Evolutionary conservation across 2,113 vertebrate genomes (phyloP), one percentile per base, ranked within the genome.

Genomic region (Lycocorax pyrrhopterus): DNA sequence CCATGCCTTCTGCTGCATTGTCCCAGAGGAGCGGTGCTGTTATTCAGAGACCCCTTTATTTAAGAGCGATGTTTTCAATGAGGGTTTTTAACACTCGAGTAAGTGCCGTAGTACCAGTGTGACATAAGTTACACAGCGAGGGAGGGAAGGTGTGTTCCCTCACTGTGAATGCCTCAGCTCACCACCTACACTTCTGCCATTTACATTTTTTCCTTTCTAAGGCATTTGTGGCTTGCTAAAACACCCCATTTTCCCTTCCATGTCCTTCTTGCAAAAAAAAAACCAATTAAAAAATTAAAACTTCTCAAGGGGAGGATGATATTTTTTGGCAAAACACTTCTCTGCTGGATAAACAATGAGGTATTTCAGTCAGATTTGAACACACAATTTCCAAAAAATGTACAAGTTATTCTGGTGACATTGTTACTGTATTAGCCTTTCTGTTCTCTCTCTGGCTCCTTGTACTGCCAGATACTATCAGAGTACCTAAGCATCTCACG

Each of bases 391-490:
- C 62, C 9, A 72, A 75, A 94, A 84, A 33, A 58, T 23, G 49
- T 79, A 30, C 32, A 14, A 27, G 49, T 75, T 91, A 60, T 94
- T 46, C 60, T 58, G 44, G 62, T 91, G 93, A 82, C 93, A 84
- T 79, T 92, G 84, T 81, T 82, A 30, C 41, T 87, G 32, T 79
- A 58, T 82, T 92, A 87, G 85, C 77, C 91, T 96, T 89, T 82
- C 81, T 91, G 3, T 73, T 95, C 84, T 84, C 89, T 97, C 93
- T 89, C 91, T 91, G 84, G 62, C 66, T 87, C 56, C 81, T 93
- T 82, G 44, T 9, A 79, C 91, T 95, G 91, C 94, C 95, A 95
- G 73, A 49, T 91, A 14, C 87, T 62, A 91, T 96, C 84, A 96
- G 74, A 84, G 60, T 75, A 84, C 80, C 93, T 89, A 23, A 93